Evolutionary conservation across 1,140 invertebrate genomes (phyloP).

Genomic region (Hyles vespertilio): DNA sequence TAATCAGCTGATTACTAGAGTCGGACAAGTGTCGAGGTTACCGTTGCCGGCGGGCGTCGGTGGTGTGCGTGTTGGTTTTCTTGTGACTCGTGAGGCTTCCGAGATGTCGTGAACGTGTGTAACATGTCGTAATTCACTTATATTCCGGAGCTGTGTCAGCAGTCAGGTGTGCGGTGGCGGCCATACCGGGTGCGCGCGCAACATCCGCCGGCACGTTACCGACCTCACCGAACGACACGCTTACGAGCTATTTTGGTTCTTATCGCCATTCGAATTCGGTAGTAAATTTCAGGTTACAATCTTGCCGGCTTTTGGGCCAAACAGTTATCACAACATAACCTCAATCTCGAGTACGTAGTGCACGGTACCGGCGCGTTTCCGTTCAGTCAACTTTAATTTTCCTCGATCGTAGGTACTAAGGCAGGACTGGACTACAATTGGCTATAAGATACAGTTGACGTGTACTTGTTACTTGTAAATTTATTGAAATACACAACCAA

Average conservation of each 20-base stretch:
- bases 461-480: constrained; percentile 36
- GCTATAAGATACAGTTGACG: constrained; percentile 41
- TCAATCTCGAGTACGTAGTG: constrained; percentile 59
- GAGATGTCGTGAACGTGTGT: constrained; percentile 29
- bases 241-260: constrained; percentile 46
- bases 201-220: constrained; percentile 34
- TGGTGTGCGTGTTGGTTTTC: constrained; percentile 34
- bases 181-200: constrained; percentile 72
- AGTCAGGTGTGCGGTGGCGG: constrained; percentile 68
- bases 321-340: constrained; percentile 73
- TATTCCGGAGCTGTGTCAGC: constrained; percentile 54
- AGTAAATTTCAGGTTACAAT: constrained; percentile 31
- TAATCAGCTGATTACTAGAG: constrained; percentile 66
- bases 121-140: constrained; percentile 58
- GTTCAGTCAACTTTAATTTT: constrained; percentile 17
- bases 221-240: constrained; percentile 32
- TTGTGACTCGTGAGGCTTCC: constrained; percentile 26
- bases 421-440: constrained; percentile 42
- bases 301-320: constrained; percentile 56
- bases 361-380: constrained; percentile 47
- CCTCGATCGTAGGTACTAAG: constrained; percentile 21
- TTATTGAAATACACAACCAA: constrained; percentile 56
- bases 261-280: constrained; percentile 45
- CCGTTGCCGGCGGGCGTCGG: constrained; percentile 29
- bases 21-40: constrained; percentile 37